Base-by-base conservation (phyloP, 37 sponge, comb jelly and placozoan genomes). In the Mnemiopsis leidyi region DNA sequence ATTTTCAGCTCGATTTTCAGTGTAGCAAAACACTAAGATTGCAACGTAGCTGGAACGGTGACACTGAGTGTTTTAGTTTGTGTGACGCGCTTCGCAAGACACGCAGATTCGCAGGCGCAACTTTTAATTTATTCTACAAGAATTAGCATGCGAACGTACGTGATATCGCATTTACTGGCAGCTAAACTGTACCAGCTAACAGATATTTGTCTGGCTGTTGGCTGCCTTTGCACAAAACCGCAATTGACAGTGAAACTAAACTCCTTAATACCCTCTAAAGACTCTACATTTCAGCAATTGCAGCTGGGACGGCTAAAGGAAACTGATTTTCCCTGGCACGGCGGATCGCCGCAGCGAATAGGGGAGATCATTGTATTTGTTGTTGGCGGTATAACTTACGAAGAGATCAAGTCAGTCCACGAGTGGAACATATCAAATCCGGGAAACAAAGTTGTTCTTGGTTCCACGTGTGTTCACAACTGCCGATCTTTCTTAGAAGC, bases 331-430 rank as follows among this genome's bases (percentile, higher is more conserved):
- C 36, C 33, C 20, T 79, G 82, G 82, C 82, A 36, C 37, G 82
- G 82, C 21, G 82, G 82, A 7, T 23, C 82, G 21, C 82, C 82
- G 7, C 35, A 16, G 5, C 82, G 82, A 3, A 21, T 79, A 7
- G 38, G 38, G 3, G 82, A 79, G 21, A 79, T 79, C 21, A 79
- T 79, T 9, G 36, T 79, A 18, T 79, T 79, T 31, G 82, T 79
- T 13, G 82, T 79, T 9, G 99, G 99, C 39, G 99, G 99, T 25
- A 95, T 94, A 18, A 98, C 99, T 0, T 98, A 95, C 88, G 96
- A 95, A 38, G 99, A 98, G 93, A 96, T 97, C 0, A 68, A 94
- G 82, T 93, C 96, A 23, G 96, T 97, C 20, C 95, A 95, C 32
- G 94, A 93, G 30, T 29, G 96, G 48, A 96, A 95, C 96, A 95